A percentile compares a stretch with the other conserved stretches of the same genome.
Conservation (phyloP, 53 echinoderm and acorn worm species). For the Echinarachnius parma region DNA sequence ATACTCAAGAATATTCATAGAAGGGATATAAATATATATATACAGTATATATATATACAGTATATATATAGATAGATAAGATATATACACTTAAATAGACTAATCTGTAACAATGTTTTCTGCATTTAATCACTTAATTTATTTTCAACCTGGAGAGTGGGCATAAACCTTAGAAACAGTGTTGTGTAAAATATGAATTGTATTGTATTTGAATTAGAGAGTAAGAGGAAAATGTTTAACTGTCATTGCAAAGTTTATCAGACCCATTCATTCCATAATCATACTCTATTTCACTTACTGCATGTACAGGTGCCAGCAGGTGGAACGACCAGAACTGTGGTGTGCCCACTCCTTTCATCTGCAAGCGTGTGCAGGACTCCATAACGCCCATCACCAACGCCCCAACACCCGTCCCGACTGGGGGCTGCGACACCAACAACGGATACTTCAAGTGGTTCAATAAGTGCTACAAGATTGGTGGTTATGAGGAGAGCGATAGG, state of each 20-base stretch:
- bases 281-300: not conserved
- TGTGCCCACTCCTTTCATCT: constrained; percentile 81
- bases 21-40: too few species aligned
- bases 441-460: constrained; percentile 40
- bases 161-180: too few species aligned
- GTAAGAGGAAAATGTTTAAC: not conserved
- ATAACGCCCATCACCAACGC: constrained; percentile 65
- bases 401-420: constrained; percentile 59
- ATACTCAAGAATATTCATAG: too few species aligned
- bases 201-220: not conserved
- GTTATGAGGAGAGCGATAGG: constrained; percentile 30
- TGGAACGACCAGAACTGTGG: constrained; percentile 96
- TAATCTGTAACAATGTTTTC: too few species aligned
- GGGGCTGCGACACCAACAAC: constrained; percentile 57
- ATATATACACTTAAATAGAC: too few species aligned
- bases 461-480: constrained; percentile 64
- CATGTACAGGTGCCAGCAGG: constrained; percentile 25
- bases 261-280: too few species aligned
- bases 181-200: too few species aligned
- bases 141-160: too few species aligned
- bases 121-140: too few species aligned
- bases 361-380: constrained; percentile 56
- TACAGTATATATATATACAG: too few species aligned
- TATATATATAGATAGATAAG: too few species aligned
- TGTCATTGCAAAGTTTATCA: not conserved